Percentiles rank a stretch among this genome's conserved stretches.
Conservation (phyloP, 2,888 invertebrate genomes). For the Euplexia lucipara region DNA sequence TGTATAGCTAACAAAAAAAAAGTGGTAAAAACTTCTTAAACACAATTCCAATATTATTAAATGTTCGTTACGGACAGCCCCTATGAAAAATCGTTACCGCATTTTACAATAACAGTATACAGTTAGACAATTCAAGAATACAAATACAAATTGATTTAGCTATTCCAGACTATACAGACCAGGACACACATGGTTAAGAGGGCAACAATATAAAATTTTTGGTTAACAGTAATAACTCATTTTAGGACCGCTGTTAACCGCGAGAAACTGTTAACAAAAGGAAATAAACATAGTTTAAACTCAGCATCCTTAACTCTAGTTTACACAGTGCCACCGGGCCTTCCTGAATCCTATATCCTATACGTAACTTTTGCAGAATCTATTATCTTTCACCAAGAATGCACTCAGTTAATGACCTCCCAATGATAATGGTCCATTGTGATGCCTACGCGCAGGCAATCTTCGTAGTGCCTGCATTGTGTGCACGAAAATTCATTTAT, state of each 20-base stretch:
- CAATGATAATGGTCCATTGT: conserved; percentile 84
- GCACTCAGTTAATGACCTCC: conserved; percentile 85
- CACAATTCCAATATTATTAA: not conserved
- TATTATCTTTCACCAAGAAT: conserved; percentile 89
- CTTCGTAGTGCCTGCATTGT: conserved; percentile 83
- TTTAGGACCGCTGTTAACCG: too few species aligned
- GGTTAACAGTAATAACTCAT: too few species aligned
- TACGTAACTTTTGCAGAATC: conserved; percentile 68
- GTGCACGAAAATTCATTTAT: conserved; percentile 70
- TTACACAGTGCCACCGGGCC: conserved; percentile 65
- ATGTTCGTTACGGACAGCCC: too few species aligned
- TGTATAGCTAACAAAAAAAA: not conserved
- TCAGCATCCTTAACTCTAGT: conserved; percentile 32
- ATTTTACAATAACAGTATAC: not conserved
- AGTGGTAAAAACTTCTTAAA: not conserved
- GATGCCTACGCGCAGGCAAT: conserved; percentile 82
- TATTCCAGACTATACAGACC: too few species aligned
- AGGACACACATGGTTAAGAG: too few species aligned
- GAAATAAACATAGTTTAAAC: not conserved
- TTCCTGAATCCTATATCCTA: conserved; percentile 76
- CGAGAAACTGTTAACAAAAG: too few species aligned
- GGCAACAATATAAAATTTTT: too few species aligned
- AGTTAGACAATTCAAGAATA: not conserved
- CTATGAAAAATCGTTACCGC: too few species aligned
- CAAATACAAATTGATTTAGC: too few species aligned